These are phyloP conservation scores for Clarias gariepinus DNA, from an alignment of 2,113 vertebrate genomes.

Conservation along the genomic window DNA sequence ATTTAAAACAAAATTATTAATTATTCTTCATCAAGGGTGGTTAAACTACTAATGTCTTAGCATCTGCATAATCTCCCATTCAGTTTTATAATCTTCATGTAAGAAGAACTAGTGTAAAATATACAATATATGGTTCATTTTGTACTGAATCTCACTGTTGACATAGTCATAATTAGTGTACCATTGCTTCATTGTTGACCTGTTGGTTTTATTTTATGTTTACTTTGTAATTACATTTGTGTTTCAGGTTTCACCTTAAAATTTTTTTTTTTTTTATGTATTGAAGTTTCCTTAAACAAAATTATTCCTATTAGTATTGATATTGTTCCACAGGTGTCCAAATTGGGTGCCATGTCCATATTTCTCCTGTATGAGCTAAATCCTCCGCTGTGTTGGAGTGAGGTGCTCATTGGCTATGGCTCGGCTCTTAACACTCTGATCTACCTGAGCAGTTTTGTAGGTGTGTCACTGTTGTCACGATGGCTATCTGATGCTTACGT, in stretches of 20 bases:
- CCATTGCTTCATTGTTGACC: background rate
- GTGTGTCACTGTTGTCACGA: constrained; percentile 76
- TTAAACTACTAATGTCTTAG: background rate
- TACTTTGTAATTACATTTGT: background rate
- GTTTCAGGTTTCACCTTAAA: background rate
- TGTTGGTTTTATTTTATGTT: background rate
- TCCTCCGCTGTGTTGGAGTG: constrained; percentile 83
- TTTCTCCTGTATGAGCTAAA: constrained; percentile 82
- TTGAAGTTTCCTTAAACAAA: background rate
- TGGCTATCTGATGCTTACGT: constrained; percentile 77
- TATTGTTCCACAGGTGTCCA: constrained; percentile 55
- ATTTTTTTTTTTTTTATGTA: background rate
- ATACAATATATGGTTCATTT: background rate
- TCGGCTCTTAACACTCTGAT: constrained; percentile 71
- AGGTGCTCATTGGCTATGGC: constrained; percentile 81
- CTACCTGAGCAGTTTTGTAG: constrained; percentile 79
- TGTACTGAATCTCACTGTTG: background rate
- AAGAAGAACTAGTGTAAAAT: background rate
- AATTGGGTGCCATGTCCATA: constrained; percentile 67
- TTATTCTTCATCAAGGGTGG: background rate
- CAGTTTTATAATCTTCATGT: background rate
- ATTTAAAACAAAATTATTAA: background rate
- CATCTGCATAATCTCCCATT: background rate
- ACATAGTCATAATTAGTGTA: background rate
- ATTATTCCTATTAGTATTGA: background rate